These are phyloP conservation scores for Exaiptasia diaphana DNA, from an alignment of 64 coral and sea anemone genomes.

Conservation along the genomic window DNA sequence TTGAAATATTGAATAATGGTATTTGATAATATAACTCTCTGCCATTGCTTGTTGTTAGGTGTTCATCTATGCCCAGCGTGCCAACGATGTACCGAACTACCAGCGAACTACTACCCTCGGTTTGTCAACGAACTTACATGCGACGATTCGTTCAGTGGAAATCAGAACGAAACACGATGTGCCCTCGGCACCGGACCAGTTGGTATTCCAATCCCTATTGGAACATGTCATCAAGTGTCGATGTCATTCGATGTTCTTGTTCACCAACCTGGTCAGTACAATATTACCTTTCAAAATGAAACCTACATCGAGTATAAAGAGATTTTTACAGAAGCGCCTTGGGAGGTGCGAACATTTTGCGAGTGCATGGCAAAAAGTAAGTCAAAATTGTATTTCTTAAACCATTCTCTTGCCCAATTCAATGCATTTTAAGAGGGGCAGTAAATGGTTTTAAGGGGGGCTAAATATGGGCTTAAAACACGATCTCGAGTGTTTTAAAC, in stretches of 20 bases:
- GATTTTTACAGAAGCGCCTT: background rate
- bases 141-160: background rate
- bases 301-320: background rate
- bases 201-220: background rate
- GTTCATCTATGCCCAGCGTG: background rate
- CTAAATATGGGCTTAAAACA: too few species aligned
- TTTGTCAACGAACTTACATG: conserved; percentile 13
- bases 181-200: background rate
- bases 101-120: background rate
- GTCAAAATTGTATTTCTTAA: too few species aligned
- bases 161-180: background rate
- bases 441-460: too few species aligned
- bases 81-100: background rate
- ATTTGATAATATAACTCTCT: too few species aligned
- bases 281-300: background rate
- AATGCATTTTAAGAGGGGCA: too few species aligned
- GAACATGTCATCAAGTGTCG: background rate
- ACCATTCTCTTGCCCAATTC: too few species aligned
- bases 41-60: too few species aligned
- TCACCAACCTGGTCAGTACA: background rate
- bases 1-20: too few species aligned
- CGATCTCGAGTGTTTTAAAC: too few species aligned
- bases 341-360: background rate
- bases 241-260: background rate
- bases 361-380: conserved; percentile 7